Evolutionary conservation across 1,140 invertebrate genomes (phyloP), one percentile per base, ranked within the genome.

Genomic region (Hycleus phaleratus): DNA sequence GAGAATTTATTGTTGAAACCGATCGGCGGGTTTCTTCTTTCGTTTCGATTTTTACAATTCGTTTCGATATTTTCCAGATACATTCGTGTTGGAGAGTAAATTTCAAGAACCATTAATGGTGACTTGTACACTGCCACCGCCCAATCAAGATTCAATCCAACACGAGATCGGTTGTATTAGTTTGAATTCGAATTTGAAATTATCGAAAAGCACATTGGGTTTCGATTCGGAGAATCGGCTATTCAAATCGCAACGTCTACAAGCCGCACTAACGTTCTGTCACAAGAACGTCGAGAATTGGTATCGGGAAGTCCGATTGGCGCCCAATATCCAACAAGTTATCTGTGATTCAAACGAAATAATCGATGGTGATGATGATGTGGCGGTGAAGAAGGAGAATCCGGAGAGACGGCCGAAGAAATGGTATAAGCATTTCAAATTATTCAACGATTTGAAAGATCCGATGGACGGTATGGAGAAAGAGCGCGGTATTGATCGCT

Each of bases 331-430:
- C 1, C 46, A 61, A 58, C 43, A 54, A 32, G 32, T 32, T 32
- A 32, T 32, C 32, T 32, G 7, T 32, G 32, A 32, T 32, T 32
- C 32, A 32, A 32, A 32, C 4, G 32, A 32, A 7, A 32, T 18
- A 32, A 32, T 32, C 32, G 32, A 32, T 32, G 3, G 0, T 32
- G 32, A 32, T 32, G 32, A 3, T 32, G 32, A 32, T 5, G 32
- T 5, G 4, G 32, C 3, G 7, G 69, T 70, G 42, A 70, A 62
- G 0, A 68, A 70, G 54, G 65, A 70, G 58, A 59, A 66, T 6
- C 39, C 68, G 42, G 65, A 70, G 40, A 70, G 68, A 48, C 68
- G 68, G 49, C 68, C 69, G 8, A 69, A 69, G 58, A 71, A 71
- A 54, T 71, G 69, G 69, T 69, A 68, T 49, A 62, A 62, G 48